Evolutionary conservation across 2,888 invertebrate genomes (phyloP).

Genomic region (Dicyrtoma fusca): DNA sequence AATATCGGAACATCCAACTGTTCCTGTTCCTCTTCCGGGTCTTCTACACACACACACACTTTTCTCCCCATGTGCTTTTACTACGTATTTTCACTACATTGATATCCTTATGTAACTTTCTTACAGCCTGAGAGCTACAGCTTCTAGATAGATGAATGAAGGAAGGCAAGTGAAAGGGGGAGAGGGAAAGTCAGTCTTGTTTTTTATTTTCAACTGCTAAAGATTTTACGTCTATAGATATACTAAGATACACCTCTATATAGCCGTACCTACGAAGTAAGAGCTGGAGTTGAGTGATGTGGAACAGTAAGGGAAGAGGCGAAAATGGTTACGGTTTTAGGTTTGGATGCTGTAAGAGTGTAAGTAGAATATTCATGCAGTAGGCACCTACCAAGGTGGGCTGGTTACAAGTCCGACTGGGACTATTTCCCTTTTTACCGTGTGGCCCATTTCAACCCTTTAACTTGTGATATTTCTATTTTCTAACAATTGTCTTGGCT

Average conservation of each 20-base stretch:
- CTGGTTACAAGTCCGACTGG: slow-evolving; percentile 43
- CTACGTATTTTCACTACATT: neutral
- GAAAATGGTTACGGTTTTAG: neutral
- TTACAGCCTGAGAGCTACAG: no score
- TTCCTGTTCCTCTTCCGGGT: slow-evolving; percentile 21
- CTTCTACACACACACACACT: neutral
- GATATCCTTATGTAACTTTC: neutral
- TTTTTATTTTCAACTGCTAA: neutral
- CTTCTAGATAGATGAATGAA: neutral
- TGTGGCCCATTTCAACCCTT: slow-evolving; percentile 43
- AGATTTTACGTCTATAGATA: neutral
- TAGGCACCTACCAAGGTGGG: no score
- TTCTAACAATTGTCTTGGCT: slow-evolving; percentile 14
- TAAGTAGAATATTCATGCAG: no score
- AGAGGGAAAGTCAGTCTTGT: neutral
- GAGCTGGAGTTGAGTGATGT: no score
- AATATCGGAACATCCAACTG: slow-evolving; percentile 20
- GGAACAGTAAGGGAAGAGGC: neutral
- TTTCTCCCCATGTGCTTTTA: neutral
- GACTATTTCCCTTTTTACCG: slow-evolving; percentile 42
- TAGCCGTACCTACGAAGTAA: no score
- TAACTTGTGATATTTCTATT: slow-evolving; percentile 31
- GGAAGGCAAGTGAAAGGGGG: neutral
- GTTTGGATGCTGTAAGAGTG: no score
- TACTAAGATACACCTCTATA: no score